Percentiles rank a stretch among this genome's conserved stretches.
Evolutionary conservation across 92 coral and sea anemone genomes (phyloP).

Genomic region (Pocillopora meandrina): DNA sequence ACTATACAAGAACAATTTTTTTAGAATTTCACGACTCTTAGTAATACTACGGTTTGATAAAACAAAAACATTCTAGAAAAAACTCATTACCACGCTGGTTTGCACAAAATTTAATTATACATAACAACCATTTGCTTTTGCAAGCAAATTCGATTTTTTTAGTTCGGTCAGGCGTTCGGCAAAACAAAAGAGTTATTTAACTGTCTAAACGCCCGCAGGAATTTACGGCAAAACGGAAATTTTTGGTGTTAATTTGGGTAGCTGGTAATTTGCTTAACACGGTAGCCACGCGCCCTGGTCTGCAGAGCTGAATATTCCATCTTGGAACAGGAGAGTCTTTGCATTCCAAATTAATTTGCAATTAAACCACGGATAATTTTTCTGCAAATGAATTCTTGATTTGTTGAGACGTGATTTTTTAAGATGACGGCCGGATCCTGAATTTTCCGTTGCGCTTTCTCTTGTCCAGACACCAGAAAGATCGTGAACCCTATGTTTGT

Average conservation of each 20-base stretch:
- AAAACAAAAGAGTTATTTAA: not conserved
- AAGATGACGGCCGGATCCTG: not conserved
- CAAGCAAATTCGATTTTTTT: not conserved
- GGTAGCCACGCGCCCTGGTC: not conserved
- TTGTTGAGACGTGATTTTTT: not conserved
- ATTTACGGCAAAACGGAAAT: not conserved
- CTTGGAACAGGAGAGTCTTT: not conserved
- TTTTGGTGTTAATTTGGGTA: not conserved
- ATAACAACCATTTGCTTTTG: not conserved
- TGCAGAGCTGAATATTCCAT: not conserved
- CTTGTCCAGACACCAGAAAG: not conserved
- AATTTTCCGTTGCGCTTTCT: not conserved
- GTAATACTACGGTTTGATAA: not conserved
- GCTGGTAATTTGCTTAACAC: not conserved
- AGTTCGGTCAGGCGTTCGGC: not conserved
- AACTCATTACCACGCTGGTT: not conserved
- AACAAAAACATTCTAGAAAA: not conserved
- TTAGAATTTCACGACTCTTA: not conserved
- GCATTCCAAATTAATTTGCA: not conserved
- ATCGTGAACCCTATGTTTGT: constrained; percentile 1
- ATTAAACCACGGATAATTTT: not conserved
- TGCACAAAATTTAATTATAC: not conserved
- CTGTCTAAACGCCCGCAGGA: not conserved
- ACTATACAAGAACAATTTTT: not conserved
- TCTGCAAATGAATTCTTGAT: not conserved